Evolutionary conservation across 2,888 invertebrate genomes (phyloP).

Genomic region (Ceramica pisi): DNA sequence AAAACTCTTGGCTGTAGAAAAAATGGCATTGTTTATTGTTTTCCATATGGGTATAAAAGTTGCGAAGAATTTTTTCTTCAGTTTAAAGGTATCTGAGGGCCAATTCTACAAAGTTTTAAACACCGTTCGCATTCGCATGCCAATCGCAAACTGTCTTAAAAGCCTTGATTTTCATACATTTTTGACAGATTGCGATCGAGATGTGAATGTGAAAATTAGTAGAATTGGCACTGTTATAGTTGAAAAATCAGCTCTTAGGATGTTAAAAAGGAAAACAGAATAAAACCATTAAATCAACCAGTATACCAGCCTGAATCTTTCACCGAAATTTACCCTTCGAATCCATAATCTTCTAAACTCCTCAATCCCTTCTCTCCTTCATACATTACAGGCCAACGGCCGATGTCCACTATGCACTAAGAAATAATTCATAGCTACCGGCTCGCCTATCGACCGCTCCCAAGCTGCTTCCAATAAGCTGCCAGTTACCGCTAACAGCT

Average conservation of each 20-base stretch:
- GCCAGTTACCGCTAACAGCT: conserved; percentile 62
- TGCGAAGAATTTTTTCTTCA: too few species aligned
- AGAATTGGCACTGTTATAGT: too few species aligned
- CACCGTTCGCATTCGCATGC: too few species aligned
- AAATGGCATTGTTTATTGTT: too few species aligned
- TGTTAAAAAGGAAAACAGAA: neutral
- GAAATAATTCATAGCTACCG: conserved; percentile 65
- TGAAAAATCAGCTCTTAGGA: neutral
- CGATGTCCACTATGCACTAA: conserved; percentile 49
- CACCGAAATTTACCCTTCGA: neutral
- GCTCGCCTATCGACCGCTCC: conserved; percentile 57
- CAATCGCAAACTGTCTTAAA: too few species aligned
- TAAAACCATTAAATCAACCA: neutral
- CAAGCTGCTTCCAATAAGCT: conserved; percentile 58
- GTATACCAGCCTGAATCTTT: neutral
- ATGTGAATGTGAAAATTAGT: too few species aligned
- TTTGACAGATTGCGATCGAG: too few species aligned
- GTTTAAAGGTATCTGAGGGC: too few species aligned
- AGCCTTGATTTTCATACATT: too few species aligned
- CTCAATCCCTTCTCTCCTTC: neutral
- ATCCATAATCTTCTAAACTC: neutral
- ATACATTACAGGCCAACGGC: conserved; percentile 7
- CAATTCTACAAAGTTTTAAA: too few species aligned
- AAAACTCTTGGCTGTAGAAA: too few species aligned
- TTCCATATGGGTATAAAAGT: too few species aligned